Percentiles rank a stretch among this genome's conserved stretches.
phyloP scores from a whole-genome alignment of 2,797 vertebrate genomes.

The Hypotaenidia okinawae region DNA sequence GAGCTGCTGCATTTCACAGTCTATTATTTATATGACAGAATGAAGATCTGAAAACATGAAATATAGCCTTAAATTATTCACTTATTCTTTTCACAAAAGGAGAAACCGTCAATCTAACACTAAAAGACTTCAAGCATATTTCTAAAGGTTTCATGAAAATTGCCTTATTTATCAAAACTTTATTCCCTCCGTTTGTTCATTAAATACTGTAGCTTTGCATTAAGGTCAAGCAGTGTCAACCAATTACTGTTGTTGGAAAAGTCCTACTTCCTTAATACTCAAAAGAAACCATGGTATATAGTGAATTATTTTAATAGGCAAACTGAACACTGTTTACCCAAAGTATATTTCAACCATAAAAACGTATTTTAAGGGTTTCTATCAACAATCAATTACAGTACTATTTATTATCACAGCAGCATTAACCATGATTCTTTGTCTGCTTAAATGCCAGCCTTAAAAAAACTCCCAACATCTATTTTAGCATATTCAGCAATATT shows the following conservation, averaged over 20 bases:
- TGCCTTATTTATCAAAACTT: constrained; percentile 78
- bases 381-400: constrained; percentile 68
- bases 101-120: constrained; percentile 74
- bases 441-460: constrained; percentile 51
- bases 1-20: constrained; percentile 67
- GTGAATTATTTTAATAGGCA: constrained; percentile 77
- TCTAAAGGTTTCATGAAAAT: constrained; percentile 74
- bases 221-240: constrained; percentile 76
- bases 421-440: constrained; percentile 61
- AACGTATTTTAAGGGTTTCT: constrained; percentile 70
- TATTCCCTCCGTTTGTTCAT: constrained; percentile 76
- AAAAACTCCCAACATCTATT: constrained; percentile 21
- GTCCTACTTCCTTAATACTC: constrained; percentile 64
- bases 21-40: constrained; percentile 74
- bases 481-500: constrained; percentile 64
- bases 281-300: constrained; percentile 65
- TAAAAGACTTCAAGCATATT: constrained; percentile 72
- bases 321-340: constrained; percentile 68
- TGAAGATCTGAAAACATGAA: constrained; percentile 74
- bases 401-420: constrained; percentile 68
- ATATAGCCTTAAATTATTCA: constrained; percentile 78
- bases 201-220: constrained; percentile 73
- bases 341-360: constrained; percentile 72
- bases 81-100: constrained; percentile 71
- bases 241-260: constrained; percentile 75